These are phyloP conservation scores for Catostomus latipinnis DNA, from an alignment of 2,797 vertebrate genomes.

Conservation along the genomic window DNA sequence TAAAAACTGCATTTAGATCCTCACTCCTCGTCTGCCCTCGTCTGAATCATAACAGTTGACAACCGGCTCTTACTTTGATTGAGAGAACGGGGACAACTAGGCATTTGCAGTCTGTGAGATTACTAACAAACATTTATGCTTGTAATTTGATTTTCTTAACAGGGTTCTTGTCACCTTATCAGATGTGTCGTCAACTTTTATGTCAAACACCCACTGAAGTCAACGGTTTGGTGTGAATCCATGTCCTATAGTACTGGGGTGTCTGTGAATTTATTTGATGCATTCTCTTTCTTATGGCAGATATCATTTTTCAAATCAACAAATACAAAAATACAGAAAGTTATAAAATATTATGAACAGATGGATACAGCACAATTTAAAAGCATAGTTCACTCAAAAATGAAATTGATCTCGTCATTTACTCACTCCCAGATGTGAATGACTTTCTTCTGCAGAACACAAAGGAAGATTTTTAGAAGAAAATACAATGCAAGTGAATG, in stretches of 20 bases:
- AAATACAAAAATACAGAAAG: background rate
- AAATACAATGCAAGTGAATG: no score
- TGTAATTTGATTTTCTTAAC: conserved; percentile 38
- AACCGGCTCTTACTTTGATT: background rate
- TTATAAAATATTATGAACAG: background rate
- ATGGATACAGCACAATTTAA: background rate
- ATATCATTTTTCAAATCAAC: background rate
- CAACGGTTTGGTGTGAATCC: background rate
- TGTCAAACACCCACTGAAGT: conserved; percentile 7
- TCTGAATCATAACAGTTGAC: no score
- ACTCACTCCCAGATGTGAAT: no score
- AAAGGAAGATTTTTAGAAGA: no score
- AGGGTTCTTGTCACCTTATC: conserved; percentile 42
- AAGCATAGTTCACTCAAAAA: no score
- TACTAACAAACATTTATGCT: conserved; percentile 34
- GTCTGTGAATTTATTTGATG: background rate
- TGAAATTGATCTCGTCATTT: no score
- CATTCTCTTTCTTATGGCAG: background rate
- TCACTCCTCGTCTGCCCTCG: no score
- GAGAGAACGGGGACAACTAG: background rate
- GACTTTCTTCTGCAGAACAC: no score
- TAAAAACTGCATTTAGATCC: no score
- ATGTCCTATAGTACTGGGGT: background rate
- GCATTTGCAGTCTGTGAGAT: background rate
- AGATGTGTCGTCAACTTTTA: conserved; percentile 23